Evolutionary conservation across 2,888 invertebrate genomes (phyloP), one percentile per base, ranked within the genome.

Genomic region (Seira ritae): DNA sequence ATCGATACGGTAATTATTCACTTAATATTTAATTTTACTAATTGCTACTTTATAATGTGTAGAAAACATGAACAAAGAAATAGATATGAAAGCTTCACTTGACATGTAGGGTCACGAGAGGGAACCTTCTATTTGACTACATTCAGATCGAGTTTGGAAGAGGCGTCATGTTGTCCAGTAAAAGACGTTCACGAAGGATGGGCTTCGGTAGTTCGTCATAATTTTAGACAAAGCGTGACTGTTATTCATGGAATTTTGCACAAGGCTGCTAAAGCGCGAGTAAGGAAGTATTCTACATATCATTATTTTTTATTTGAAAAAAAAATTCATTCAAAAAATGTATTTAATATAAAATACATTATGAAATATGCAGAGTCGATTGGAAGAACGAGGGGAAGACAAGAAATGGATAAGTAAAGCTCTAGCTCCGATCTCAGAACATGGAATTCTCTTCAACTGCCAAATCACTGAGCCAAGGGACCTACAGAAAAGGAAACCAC

Each of bases 101-200:
- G n/a, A n/a, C 10, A 6, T 73, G 10, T 60, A 88, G 88, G 46
- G 83, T 87, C n/a, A 85, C 86, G 31, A 85, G 85, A 50, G 88
- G 85, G 50, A 87, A 86, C 37, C 69, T 86, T 17, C 75, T 89
- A 17, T 86, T 85, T 78, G 86, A 87, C 73, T 89, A 87, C 68
- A 75, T 89, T 22, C 87, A 88, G 83, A 73, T 89, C n/a, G 88
- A 89, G 42, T 84, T 85, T 71, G 89, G 89, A 1, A 83, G 86
- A 8, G 87, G 88, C 12, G 76, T 88, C 8, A 62, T 89, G 55
- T 68, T 89, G 0, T 73, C 78, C 1, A 80, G 86, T 0, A 31
- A 76, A 75, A 22, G 80, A 84, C 46, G 70, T 80, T 1, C 70
- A 74, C 15, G 70, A 76, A 50, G 80, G 81, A 8, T 84, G 85